These are phyloP conservation scores for Macaria liturata DNA, from an alignment of 2,888 invertebrate genomes.

Conservation along the genomic window DNA sequence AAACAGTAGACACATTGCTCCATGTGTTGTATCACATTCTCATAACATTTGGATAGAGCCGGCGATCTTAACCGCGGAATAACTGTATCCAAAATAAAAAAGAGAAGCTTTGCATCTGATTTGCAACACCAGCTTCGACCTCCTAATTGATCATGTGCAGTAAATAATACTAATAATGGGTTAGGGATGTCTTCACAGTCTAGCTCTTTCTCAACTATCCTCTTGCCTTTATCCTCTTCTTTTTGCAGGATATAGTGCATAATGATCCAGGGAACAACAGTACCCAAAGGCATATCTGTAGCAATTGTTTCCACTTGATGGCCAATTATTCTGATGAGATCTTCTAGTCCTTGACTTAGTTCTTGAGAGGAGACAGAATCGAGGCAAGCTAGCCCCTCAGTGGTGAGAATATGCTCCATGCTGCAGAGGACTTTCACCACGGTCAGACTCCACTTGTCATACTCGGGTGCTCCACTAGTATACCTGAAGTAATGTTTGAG, in stretches of 20 bases:
- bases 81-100: slow-evolving; percentile 89
- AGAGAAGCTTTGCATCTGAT: slow-evolving; percentile 89
- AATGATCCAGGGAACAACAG: slow-evolving; percentile 92
- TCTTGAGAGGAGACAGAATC: slow-evolving; percentile 83
- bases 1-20: slow-evolving; percentile 94
- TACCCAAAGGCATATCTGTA: slow-evolving; percentile 86
- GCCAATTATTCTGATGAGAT: slow-evolving; percentile 89
- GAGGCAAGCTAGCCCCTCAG: slow-evolving; percentile 72
- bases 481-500: slow-evolving; percentile 84
- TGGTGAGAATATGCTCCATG: slow-evolving; percentile 72
- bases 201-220: slow-evolving; percentile 69
- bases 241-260: slow-evolving; percentile 90
- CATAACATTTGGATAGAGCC: slow-evolving; percentile 84
- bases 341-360: slow-evolving; percentile 87
- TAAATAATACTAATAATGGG: slow-evolving; percentile 90
- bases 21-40: slow-evolving; percentile 89
- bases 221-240: slow-evolving; percentile 87
- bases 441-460: slow-evolving; percentile 72
- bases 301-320: slow-evolving; percentile 90
- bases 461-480: slow-evolving; percentile 69
- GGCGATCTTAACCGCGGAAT: slow-evolving; percentile 87
- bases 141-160: slow-evolving; percentile 93
- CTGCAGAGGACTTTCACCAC: slow-evolving; percentile 73
- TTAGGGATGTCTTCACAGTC: slow-evolving; percentile 85
- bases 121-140: slow-evolving; percentile 90